Evolutionary conservation across 2,113 vertebrate species (phyloP), one percentile per base, ranked within the genome.

Genomic region (Zootoca vivipara): DNA sequence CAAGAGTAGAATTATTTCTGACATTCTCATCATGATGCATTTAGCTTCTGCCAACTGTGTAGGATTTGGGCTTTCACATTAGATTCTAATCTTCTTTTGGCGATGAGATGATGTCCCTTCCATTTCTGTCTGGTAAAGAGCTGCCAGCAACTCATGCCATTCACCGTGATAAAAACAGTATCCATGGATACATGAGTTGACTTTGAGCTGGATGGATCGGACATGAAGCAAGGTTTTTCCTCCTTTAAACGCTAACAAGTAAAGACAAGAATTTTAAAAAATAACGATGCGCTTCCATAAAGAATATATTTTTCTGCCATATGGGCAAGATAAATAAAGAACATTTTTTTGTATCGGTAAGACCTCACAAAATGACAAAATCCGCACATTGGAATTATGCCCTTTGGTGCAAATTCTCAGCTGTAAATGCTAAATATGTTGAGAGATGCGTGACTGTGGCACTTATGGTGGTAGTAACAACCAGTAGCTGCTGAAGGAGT

Each of bases 131-230:
- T 40, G 89, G 82, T 33, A 90, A 75, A 74, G 3, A 0, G 0
- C 46, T 89, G 30, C 42, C 18, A 35, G 65, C 1, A 1, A 38
- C 35, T 84, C 20, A n/a, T 69, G 78, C 38, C 15, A 64, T 56
- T 83, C 80, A 10, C 30, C 78, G 16, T 85, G 70, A 73, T 84
- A 90, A 85, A 92, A 35, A 85, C 9, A 91, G 13, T 28, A 88
- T 72, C 42, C 33, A 64, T 0, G 0, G 3, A 83, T n/a, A 88
- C 33, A 87, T 2, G 56, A 82, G 40, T 0, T 72, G 80, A 26
- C 10, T 75, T 85, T 20, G 2, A 2, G 9, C 52, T 72, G 46
- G 65, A n/a, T 40, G 46, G 35, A 35, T 67, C 5, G 20, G 72
- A 5, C 12, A 42, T 78, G 26, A 33, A 46, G 1, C 3, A 28